A percentile compares a stretch with the other conserved stretches of the same genome.
Conservation (phyloP, 2,113 vertebrate genomes). For the Riparia riparia region DNA sequence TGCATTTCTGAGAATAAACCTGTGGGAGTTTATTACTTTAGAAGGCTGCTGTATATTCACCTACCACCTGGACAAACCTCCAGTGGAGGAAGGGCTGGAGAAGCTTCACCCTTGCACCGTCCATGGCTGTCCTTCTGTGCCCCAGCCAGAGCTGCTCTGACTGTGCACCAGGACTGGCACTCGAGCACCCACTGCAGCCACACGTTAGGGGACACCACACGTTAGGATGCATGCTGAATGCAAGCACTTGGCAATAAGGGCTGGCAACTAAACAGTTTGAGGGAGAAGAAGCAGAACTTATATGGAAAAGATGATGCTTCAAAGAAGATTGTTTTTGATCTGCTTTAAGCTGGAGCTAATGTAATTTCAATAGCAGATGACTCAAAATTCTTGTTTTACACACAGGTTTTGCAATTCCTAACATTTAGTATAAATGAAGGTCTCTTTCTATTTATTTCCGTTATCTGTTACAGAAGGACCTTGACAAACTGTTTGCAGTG, state of each 20-base stretch:
- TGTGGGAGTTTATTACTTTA: neutral
- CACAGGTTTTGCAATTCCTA: neutral
- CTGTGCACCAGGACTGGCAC: neutral
- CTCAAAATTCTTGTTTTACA: conserved; percentile 21
- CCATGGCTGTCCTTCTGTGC: neutral
- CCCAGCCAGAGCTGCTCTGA: neutral
- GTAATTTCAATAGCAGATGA: conserved; percentile 15
- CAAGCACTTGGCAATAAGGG: neutral
- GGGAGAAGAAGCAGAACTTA: neutral
- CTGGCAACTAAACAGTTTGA: neutral
- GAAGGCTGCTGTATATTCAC: neutral
- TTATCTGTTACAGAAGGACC: conserved; percentile 30
- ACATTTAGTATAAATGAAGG: conserved; percentile 7
- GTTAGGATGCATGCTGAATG: neutral
- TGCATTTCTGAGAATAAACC: neutral
- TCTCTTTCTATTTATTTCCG: conserved; percentile 28
- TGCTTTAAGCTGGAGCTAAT: neutral
- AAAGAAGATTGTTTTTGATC: neutral
- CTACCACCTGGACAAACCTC: neutral
- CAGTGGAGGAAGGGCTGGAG: neutral
- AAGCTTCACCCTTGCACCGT: neutral
- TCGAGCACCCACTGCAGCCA: neutral
- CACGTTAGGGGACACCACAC: fast-evolving
- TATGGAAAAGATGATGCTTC: neutral
- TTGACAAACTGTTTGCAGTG: neutral